Evolutionary conservation across 2,797 vertebrate species (phyloP).

Genomic region (Gambusia yucatana): DNA sequence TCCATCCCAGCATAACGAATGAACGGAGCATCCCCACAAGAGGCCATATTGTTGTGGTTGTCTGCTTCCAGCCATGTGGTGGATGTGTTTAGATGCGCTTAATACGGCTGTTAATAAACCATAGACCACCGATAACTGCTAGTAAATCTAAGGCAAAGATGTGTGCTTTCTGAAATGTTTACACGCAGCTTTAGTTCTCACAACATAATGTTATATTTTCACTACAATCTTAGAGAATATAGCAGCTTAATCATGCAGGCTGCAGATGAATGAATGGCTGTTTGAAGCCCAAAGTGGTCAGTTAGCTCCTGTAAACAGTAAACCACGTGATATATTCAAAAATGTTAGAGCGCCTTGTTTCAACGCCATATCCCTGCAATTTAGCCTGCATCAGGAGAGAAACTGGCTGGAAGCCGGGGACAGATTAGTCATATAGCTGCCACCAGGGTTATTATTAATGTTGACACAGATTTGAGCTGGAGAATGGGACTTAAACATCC

Average conservation of each 20-base stretch:
- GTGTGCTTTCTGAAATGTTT: background rate
- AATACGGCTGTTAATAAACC: constrained; percentile 37
- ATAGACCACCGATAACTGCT: constrained; percentile 19
- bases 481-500: background rate
- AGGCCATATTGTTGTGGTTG: constrained; percentile 71
- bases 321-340: constrained; percentile 65
- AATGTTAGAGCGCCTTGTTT: constrained; percentile 29
- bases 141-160: background rate
- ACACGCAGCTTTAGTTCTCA: background rate
- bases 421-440: constrained; percentile 28
- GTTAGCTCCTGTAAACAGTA: constrained; percentile 68
- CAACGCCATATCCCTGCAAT: constrained; percentile 7
- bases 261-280: background rate
- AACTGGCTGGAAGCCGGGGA: constrained; percentile 3
- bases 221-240: background rate
- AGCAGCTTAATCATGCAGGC: background rate
- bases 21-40: constrained; percentile 53
- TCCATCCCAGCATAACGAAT: constrained; percentile 38
- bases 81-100: constrained; percentile 63
- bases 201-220: constrained; percentile 2
- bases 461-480: constrained; percentile 15
- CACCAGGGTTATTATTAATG: constrained; percentile 4
- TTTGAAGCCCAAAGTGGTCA: constrained; percentile 27
- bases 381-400: background rate
- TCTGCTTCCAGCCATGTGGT: constrained; percentile 68